phyloP scores from a whole-genome alignment of 2,113 vertebrate genomes.

The Ranitomeya imitator region DNA sequence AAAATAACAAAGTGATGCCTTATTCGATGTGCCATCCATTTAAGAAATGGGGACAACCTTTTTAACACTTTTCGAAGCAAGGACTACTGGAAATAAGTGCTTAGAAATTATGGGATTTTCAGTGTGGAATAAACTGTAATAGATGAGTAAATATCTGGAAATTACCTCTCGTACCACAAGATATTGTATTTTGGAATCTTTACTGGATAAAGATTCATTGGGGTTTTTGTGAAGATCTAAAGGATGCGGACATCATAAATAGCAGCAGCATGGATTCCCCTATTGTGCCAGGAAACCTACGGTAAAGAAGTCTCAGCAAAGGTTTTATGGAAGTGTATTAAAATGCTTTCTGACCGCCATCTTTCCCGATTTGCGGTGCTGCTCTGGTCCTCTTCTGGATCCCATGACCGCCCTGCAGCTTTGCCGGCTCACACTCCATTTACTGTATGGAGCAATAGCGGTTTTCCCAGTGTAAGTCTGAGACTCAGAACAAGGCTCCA shows the following conservation, averaged over 20 bases:
- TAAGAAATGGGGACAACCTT: neutral
- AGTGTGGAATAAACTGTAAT: neutral
- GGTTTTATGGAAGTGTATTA: no score
- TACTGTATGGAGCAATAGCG: no score
- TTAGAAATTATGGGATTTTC: neutral
- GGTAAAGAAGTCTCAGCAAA: no score
- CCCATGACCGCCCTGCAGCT: no score
- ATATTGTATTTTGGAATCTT: neutral
- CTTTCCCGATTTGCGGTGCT: no score
- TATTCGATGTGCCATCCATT: no score
- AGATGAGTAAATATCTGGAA: neutral
- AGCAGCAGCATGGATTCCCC: neutral
- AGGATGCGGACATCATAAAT: neutral
- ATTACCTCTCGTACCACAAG: neutral
- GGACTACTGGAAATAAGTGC: neutral
- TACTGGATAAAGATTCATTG: neutral
- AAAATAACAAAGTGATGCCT: no score
- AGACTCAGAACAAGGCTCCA: no score
- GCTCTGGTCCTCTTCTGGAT: no score
- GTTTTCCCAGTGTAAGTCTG: no score
- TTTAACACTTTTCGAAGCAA: neutral
- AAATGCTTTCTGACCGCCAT: no score
- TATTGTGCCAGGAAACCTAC: neutral
- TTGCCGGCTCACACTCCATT: no score
- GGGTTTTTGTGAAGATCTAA: neutral